Base-by-base conservation (phyloP, 2,888 invertebrate species). In the Volucella zonaria region DNA sequence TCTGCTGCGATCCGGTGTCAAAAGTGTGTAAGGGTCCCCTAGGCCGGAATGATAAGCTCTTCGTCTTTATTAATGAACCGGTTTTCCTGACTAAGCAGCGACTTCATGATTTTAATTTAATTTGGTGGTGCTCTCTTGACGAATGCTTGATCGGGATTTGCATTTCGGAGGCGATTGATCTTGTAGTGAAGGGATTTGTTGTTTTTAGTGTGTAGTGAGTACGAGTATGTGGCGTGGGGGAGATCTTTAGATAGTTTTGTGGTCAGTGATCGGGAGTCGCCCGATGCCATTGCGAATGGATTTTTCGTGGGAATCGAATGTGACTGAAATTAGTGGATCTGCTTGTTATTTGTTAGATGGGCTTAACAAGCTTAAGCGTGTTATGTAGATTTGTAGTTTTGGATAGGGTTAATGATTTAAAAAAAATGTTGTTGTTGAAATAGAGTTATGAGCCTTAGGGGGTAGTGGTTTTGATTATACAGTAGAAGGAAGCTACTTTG, bases 111-210 rank as follows among this genome's bases (percentile, higher is more conserved):
- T 71, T 80, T 43, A 79, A 75, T 70, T 66, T 83, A 74, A 75
- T 74, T 75, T 47, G 59, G 31, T 43, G 58, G 40, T 62, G 47
- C 14, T 31, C 31, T 58, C 58, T 58, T 74, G 68, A 74, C 58
- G 82, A 74, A 79, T 68, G 68, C 58, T 40, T 64, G 56, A 67
- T 68, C 40, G 42, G 68, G 42, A 82, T 82, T 82, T 42, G 18
- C 58, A 68, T 73, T 38, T 78, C 49, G 15, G 59, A 64, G 45
- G 54, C 64, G 68, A 52, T 59, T 66, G 54, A 59, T 68, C 45
- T 76, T n/a, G 11, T 31, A 31, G 31, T 18, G 58, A 40, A 14
- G 40, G 61, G 23, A 31, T 31, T 31, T 31, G 4, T 31, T 31
- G 6, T 31, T 6, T 31, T 31, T 31, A 0, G 14, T 9, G 15